These are phyloP conservation scores for Callopanchax toddi DNA, from an alignment of 2,113 vertebrate genomes.

Conservation along the genomic window DNA sequence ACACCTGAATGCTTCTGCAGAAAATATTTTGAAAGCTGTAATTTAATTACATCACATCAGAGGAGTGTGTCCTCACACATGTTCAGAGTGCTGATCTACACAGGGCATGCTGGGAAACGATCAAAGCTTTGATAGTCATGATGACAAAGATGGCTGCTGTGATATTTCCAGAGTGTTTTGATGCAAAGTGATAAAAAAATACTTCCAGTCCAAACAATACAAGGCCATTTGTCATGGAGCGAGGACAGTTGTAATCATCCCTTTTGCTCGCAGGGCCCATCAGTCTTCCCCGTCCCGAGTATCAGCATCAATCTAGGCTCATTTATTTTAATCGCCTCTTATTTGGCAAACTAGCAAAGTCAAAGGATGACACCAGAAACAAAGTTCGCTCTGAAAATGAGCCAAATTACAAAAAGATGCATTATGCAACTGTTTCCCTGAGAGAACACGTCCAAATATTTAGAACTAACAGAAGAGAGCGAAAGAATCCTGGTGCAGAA, in stretches of 20 bases:
- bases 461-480: neutral
- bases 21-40: neutral
- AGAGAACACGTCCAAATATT: neutral
- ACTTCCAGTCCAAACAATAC: constrained; percentile 73
- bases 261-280: constrained; percentile 78
- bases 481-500: too few species aligned
- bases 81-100: constrained; percentile 28
- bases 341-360: constrained; percentile 82
- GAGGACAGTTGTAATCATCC: constrained; percentile 85
- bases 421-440: neutral
- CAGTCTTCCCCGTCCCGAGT: constrained; percentile 78
- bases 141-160: constrained; percentile 65
- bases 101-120: constrained; percentile 21
- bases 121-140: constrained; percentile 56
- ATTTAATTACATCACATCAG: neutral
- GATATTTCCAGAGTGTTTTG: constrained; percentile 76
- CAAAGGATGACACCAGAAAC: constrained; percentile 74
- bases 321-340: constrained; percentile 86
- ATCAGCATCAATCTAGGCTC: constrained; percentile 85
- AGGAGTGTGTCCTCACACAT: neutral
- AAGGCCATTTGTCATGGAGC: constrained; percentile 84
- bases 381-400: constrained; percentile 61
- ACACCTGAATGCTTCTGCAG: neutral
- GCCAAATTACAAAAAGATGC: constrained; percentile 39
- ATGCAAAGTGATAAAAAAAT: constrained; percentile 82